Evolutionary conservation across 2,797 vertebrate genomes (phyloP).

Genomic region (Chloroceryle inda): DNA sequence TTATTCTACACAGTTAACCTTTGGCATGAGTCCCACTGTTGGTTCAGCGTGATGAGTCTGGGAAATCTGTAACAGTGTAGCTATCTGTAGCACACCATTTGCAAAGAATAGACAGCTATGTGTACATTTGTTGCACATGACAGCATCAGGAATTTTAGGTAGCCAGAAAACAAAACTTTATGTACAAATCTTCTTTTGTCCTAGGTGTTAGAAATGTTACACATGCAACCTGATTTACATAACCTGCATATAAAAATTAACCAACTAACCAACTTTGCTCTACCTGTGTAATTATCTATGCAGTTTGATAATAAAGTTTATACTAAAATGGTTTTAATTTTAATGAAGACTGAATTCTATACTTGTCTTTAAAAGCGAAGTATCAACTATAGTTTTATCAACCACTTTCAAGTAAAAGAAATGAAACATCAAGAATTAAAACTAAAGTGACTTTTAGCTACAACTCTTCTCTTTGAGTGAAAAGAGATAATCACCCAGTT

Average conservation of each 20-base stretch:
- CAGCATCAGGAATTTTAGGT: background rate
- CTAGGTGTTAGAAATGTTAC: background rate
- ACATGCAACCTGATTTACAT: background rate
- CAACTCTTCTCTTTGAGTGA: background rate
- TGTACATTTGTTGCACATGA: background rate
- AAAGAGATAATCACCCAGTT: background rate
- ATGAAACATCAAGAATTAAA: background rate
- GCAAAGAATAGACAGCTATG: background rate
- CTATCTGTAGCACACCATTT: background rate
- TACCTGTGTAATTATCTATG: background rate
- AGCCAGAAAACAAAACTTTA: background rate
- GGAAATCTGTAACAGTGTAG: background rate
- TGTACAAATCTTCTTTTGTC: background rate
- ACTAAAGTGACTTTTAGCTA: background rate
- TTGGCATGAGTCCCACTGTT: background rate
- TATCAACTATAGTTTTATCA: background rate
- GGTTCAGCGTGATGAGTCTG: background rate
- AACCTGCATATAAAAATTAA: background rate
- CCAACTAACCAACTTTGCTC: background rate
- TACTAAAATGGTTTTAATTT: background rate
- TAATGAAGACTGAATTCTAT: background rate
- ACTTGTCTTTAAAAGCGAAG: background rate
- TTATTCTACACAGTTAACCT: background rate
- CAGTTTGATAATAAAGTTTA: background rate
- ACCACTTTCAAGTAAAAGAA: background rate